Evolutionary conservation across 2,888 invertebrate species (phyloP), one percentile per base, ranked within the genome.

Genomic region (Diogma glabrata): DNA sequence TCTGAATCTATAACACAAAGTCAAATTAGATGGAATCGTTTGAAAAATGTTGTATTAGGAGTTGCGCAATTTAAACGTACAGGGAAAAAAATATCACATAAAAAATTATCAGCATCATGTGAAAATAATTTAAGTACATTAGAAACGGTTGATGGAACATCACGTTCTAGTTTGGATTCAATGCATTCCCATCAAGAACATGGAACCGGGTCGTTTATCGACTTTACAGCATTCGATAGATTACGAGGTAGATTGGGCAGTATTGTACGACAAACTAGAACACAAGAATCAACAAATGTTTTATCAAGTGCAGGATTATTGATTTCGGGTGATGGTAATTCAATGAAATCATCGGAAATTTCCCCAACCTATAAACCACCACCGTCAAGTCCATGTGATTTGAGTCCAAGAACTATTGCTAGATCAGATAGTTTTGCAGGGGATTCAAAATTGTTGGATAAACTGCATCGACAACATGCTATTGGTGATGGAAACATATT

Each of bases 1-100:
- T 81, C 85, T 36, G 84, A 86, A 58, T 80, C 81, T 74, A 80
- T 81, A 57, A 84, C 78, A 64, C 72, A 68, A 6, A 68, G 91
- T 58, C 86, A 89, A 62, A 69, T 93, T 16, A 75, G 92, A 61
- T 97, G 96, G 96, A 91, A 87, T 66, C 93, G 94, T 67, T 73
- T 97, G 17, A 82, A 94, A 54, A 89, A 93, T 64, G 92, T 93
- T 0, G 86, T 96, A 17, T 73, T 89, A 56, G 94, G 92, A 0
- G 89, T 92, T 0, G 91, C 92, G 4, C 77, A 91, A 61, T 94
- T 96, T 66, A 81, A 87, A 10, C 79, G 82, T 57, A 89, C 89
- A 8, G 87, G 87, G 1, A 80, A 73, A 57, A 73, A 76, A 53
- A 75, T 76, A 14, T 70, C 74, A 36, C 72, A 75, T 56, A 72